Evolutionary conservation across 2,113 vertebrate species (phyloP), one percentile per base, ranked within the genome.

Genomic region (Chaetura pelagica): DNA sequence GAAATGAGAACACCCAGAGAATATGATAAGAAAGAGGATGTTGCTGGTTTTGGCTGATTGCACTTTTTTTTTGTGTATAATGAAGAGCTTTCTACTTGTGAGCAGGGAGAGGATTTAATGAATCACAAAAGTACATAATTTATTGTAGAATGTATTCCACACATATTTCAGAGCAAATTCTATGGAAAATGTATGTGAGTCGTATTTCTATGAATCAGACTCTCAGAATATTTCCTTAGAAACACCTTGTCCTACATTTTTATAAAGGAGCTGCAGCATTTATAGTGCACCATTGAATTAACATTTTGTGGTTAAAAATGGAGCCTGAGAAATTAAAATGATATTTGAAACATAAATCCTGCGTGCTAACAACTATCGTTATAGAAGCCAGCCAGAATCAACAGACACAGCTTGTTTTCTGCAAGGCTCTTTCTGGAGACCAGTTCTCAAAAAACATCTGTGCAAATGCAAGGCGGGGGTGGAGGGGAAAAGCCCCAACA

Each of bases 311-410:
- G 97, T 97, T 97, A 97, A 97, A 96, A 98, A 97, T 32, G 94
- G 87, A 96, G 97, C 95, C 93, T 16, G 16, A 98, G 97, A 98
- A 98, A 98, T 98, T 98, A 98, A 98, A 98, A 98, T 97, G 93
- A 97, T 98, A 98, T 98, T 98, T 97, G 97, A 98, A 98, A 98
- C 98, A 98, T 98, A 98, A 98, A 98, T 98, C 97, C 97, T 93
- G 85, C 1, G 92, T 96, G 97, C 97, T 98, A 98, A 98, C 98
- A 98, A 98, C 97, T 95, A 94, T 97, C 94, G 57, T 97, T 96
- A 95, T 80, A 97, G 95, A 90, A 96, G 76, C 96, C 96, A 95
- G 97, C 98, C 97, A 98, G 98, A 97, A 97, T 97, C 98, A 98
- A 98, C 98, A 98, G 97, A 95, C 97, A 95, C 52, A 95, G 96